Conservation (phyloP, 2,113 vertebrate genomes). For the Peromyscus maniculatus region DNA sequence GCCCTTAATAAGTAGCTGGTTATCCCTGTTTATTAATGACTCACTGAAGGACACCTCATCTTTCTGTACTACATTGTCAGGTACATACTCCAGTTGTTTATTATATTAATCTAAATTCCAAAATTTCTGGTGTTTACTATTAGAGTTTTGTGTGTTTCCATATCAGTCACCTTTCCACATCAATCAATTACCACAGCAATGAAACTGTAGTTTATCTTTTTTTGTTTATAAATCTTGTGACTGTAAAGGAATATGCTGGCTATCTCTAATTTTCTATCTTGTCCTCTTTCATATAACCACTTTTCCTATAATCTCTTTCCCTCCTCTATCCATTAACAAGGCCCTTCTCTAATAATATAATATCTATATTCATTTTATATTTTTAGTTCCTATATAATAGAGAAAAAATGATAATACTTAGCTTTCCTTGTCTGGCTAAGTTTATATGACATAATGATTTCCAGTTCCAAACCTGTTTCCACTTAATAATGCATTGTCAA, state of each 20-base stretch:
- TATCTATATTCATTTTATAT: neutral
- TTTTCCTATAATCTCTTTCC: too few species aligned
- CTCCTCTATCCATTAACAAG: neutral
- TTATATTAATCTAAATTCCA: neutral
- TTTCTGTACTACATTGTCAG: neutral
- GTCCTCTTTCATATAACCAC: neutral
- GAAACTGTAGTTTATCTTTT: neutral
- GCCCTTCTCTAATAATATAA: neutral
- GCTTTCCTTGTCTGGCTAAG: neutral
- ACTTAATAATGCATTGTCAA: neutral
- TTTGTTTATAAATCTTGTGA: neutral
- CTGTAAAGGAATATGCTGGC: neutral
- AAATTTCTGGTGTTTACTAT: neutral
- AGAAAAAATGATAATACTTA: neutral
- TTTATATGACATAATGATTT: neutral
- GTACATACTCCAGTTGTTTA: neutral
- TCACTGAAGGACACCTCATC: neutral
- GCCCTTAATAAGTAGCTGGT: neutral
- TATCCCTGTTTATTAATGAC: neutral
- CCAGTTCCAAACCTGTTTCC: neutral
- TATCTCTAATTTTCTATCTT: neutral
- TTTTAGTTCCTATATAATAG: neutral
- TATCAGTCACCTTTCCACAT: neutral
- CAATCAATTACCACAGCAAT: neutral
- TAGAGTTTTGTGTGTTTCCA: neutral